Evolutionary conservation across 2,113 vertebrate species (phyloP), one percentile per base, ranked within the genome.

Genomic region (Anoura caudifer): DNA sequence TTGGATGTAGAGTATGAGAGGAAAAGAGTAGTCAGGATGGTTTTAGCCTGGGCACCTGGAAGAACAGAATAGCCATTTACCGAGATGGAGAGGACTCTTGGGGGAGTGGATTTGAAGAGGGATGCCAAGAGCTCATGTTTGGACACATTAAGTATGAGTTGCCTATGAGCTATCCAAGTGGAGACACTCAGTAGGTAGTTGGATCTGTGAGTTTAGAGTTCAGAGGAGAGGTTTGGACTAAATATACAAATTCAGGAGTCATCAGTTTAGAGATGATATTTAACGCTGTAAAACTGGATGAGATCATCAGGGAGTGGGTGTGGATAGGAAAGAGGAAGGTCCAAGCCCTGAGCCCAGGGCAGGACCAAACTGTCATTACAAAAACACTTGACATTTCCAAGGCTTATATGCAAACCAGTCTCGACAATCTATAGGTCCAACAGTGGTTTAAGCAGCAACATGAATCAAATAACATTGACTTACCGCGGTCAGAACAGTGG

Each of bases 231-330:
- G n/a, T 61, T 56, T 88, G 94, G 33, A 90, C 50, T 86, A 85
- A 84, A 81, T 88, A 88, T 28, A 84, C 76, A 72, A 85, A 95
- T 85, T 45, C 47, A 47, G 81, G 81, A 87, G 14, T 87, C 80
- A 36, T 88, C 90, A 59, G 31, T 85, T 36, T 81, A 45, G 50
- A 65, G 86, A 45, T 72, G 69, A 79, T 88, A 86, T 59, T 88
- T 93, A 50, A 92, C 87, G 59, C 76, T 31, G 7, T 41, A 69
- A 83, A 92, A 80, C 65, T 91, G 45, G 59, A 61, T 95, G 87
- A 95, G 38, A 81, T 95, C 65, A 90, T 61, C 50, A 38, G 80
- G 28, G 75, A 90, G 31, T 76, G 41, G 56, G 83, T 91, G 43
- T 91, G 69, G 56, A 28, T 26, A 80, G 70, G 61, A 83, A 94